phyloP scores from a whole-genome alignment of 2,797 vertebrate species.

The Sebastes wilsoni region DNA sequence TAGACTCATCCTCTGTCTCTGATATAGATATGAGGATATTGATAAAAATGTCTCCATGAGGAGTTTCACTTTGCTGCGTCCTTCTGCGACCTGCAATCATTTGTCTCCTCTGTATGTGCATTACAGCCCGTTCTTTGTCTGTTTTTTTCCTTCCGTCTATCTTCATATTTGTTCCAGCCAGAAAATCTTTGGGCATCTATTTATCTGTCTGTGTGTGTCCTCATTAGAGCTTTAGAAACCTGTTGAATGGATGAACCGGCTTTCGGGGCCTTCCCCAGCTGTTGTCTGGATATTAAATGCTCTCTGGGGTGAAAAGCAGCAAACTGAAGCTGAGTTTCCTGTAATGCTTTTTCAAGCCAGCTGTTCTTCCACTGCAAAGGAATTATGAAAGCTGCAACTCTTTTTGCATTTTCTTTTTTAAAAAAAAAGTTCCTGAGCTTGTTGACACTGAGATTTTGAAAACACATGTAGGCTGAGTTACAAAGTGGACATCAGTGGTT shows the following conservation, averaged over 20 bases:
- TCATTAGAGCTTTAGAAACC: constrained; percentile 23
- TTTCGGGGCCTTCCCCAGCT: constrained; percentile 46
- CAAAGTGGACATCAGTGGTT: not conserved
- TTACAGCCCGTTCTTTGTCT: not conserved
- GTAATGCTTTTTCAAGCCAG: constrained; percentile 53
- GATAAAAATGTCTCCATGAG: not conserved
- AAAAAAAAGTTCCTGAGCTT: not conserved
- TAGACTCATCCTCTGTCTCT: not conserved
- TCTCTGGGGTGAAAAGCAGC: constrained; percentile 46
- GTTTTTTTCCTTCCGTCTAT: not conserved
- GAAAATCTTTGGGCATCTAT: not conserved
- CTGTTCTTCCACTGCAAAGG: constrained; percentile 43
- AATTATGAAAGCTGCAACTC: constrained; percentile 25
- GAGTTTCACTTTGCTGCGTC: not conserved
- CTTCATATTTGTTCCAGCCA: not conserved
- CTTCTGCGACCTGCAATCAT: not conserved
- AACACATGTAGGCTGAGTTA: not conserved
- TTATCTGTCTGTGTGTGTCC: constrained; percentile 19
- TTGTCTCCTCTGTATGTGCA: not conserved
- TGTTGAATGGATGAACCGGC: constrained; percentile 44
- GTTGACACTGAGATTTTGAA: constrained; percentile 7
- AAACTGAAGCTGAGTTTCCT: constrained; percentile 52
- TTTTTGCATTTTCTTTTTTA: not conserved
- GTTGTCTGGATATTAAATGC: constrained; percentile 58
- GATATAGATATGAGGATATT: constrained; percentile 13